phyloP scores from a whole-genome alignment of 2,113 vertebrate species.

The Clarias gariepinus region DNA sequence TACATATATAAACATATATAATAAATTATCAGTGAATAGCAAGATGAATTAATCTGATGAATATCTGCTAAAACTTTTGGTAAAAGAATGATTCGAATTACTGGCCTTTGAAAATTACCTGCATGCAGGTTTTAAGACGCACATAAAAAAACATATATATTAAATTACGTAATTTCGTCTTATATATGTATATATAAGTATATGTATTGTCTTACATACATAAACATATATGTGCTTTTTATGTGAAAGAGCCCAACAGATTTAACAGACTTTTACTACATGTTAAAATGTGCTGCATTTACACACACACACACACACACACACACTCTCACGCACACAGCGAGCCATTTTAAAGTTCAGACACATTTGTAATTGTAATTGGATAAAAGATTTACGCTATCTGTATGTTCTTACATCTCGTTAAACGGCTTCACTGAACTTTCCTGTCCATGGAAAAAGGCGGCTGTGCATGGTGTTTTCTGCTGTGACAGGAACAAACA shows the following conservation, averaged over 20 bases:
- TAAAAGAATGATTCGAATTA: not conserved
- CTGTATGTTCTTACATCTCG: not conserved
- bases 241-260: not conserved
- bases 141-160: not conserved
- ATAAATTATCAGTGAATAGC: not conserved
- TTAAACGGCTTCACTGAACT: not conserved
- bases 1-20: not conserved
- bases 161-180: not conserved
- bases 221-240: not conserved
- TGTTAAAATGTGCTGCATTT: not conserved
- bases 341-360: not conserved
- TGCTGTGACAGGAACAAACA: constrained; percentile 25
- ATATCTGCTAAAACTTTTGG: not conserved
- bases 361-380: not conserved
- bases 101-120: not conserved
- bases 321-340: not conserved
- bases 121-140: not conserved
- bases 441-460: constrained; percentile 14
- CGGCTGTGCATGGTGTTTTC: not conserved
- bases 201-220: too few species aligned
- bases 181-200: too few species aligned
- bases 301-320: too few species aligned
- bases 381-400: not conserved
- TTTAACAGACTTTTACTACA: not conserved
- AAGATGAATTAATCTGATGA: too few species aligned